These are phyloP conservation scores for Drosophila yakuba DNA, from an alignment of 1,140 invertebrate genomes.

Conservation along the genomic window DNA sequence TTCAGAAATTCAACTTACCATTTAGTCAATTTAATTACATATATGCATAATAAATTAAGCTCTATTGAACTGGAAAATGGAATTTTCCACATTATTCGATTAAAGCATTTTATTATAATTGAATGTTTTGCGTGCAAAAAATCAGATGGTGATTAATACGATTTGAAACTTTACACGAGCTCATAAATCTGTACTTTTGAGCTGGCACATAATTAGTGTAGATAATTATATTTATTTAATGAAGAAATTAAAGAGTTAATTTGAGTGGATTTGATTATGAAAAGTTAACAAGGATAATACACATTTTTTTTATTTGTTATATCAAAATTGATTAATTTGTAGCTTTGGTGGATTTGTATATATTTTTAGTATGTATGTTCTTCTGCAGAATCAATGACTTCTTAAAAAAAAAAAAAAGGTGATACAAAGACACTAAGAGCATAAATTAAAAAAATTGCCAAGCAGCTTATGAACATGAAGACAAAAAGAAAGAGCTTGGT, in stretches of 20 bases:
- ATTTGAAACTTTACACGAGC: constrained; percentile 12
- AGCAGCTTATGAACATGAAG: constrained; percentile 20
- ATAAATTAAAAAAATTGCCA: constrained; percentile 21
- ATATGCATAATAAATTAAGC: constrained; percentile 29
- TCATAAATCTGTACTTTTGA: constrained; percentile 16
- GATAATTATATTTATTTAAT: constrained; percentile 1
- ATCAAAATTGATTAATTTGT: background rate
- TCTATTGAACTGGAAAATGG: constrained; percentile 49
- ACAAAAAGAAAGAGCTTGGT: constrained; percentile 34
- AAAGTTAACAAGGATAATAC: background rate
- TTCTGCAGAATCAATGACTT: background rate
- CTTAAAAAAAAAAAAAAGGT: background rate
- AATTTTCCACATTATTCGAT: constrained; percentile 33
- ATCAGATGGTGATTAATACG: constrained; percentile 20
- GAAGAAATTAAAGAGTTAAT: background rate
- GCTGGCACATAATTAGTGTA: constrained; percentile 11
- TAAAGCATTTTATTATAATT: constrained; percentile 28
- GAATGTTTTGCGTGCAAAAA: constrained; percentile 26
- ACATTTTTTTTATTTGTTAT: too few relatives aligned
- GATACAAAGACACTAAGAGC: constrained; percentile 11
- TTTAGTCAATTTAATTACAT: constrained; percentile 51
- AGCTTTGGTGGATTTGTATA: too few relatives aligned
- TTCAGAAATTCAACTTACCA: constrained; percentile 19
- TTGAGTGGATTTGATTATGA: constrained; percentile 5
- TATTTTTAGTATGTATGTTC: background rate